Conservation (phyloP, 2,797 vertebrate species). For the Danio jaintianensis region DNA sequence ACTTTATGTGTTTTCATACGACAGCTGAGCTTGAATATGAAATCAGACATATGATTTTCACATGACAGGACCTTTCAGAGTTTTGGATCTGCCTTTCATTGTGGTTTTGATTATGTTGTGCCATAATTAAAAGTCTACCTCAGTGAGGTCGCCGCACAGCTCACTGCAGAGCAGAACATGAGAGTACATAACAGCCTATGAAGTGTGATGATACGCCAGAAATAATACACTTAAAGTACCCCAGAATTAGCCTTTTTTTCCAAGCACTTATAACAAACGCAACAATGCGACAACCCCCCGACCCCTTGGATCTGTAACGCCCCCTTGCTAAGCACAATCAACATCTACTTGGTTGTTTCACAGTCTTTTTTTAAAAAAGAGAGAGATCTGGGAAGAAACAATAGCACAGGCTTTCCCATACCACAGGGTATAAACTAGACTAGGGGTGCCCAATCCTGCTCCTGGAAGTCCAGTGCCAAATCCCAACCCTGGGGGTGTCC, state of each 20-base stretch:
- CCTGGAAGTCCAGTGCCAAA: not conserved
- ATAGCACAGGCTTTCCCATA: constrained; percentile 29
- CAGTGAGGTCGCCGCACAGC: constrained; percentile 81
- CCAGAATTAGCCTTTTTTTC: constrained; percentile 76
- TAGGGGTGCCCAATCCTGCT: not conserved
- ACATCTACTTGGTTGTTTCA: constrained; percentile 53
- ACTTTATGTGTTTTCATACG: constrained; percentile 69
- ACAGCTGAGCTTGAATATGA: constrained; percentile 64
- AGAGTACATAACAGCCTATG: constrained; percentile 73
- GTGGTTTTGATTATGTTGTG: constrained; percentile 67
- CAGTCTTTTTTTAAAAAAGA: not conserved
- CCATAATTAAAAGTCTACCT: constrained; percentile 80
- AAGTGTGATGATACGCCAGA: constrained; percentile 65
- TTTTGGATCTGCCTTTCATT: constrained; percentile 66
- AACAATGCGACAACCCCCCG: constrained; percentile 67
- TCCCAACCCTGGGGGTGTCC: not conserved
- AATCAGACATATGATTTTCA: constrained; percentile 27
- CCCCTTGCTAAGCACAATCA: constrained; percentile 82
- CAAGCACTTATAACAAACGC: constrained; percentile 76
- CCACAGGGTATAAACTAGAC: constrained; percentile 5
- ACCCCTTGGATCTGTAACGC: constrained; percentile 50
- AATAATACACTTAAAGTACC: constrained; percentile 64
- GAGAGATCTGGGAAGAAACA: constrained; percentile 27
- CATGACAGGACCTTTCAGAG: constrained; percentile 61
- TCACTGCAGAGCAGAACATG: constrained; percentile 77